Evolutionary conservation across 2,797 vertebrate species (phyloP), one percentile per base, ranked within the genome.

Genomic region (Enteromius paludinosus): DNA sequence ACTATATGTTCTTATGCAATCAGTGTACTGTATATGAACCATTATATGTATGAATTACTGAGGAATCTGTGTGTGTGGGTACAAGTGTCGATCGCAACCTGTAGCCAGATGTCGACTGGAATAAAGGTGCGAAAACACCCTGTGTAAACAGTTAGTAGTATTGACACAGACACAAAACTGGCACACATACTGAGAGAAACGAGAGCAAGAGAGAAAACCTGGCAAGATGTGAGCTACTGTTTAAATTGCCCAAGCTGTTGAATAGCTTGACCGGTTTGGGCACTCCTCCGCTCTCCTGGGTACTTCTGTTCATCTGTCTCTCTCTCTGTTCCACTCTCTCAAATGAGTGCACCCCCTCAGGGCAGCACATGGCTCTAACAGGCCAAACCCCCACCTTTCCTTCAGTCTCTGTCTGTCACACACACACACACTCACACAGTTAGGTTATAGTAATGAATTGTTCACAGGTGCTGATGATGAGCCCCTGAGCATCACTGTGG

Each of bases 381-480:
- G 78, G 74, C 84, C 89, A 89, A 89, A 86, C 91, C 81, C 70
- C 41, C 68, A 47, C 88, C 89, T 89, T 87, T 92, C 82, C 61
- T 10, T 30, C 87, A 87, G 91, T 91, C 92, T 91, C 91, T 90
- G 92, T 90, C 75, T 77, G 35, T 23, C 72, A 35, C 73, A 33
- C 62, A 52, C 78, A 54, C 61, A 64, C 76, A 52, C 64, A 84
- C 90, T 91, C 92, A 92, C 92, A 93, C 93, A 94, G 93, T 94
- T 96, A 92, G 93, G 95, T 94, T 95, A 95, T 94, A 95, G 93
- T 96, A 95, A 95, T 95, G 92, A 96, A 96, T 96, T 95, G 95
- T 95, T 95, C 94, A 93, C 95, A 96, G 95, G 95, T 95, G 95
- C 91, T 92, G 94, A 92, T 94, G 93, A 95, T 93, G 95, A 95